Base-by-base conservation (phyloP, 2,888 invertebrate genomes). In the Megaustenia siamemsis region DNA sequence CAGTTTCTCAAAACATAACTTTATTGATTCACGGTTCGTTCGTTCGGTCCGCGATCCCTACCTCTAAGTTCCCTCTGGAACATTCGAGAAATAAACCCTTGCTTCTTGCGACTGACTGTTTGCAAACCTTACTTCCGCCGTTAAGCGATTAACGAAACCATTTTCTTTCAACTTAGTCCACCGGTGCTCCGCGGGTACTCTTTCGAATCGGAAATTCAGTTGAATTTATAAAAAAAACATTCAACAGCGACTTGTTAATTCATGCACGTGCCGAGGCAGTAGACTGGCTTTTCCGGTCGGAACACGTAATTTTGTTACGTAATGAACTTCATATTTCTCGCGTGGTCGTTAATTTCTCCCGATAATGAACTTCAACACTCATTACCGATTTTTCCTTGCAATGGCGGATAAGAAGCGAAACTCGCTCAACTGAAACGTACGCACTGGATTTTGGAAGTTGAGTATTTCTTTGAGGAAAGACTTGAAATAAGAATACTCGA, bases 121-220 rank as follows among this genome's bases (percentile, higher is more conserved):
- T 81, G 81, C 56, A 71, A 71, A 71, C 81, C 71, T 56, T 81
- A 71, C 81, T 81, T 81, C 81, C 81, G 81, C 35, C 53, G 38
- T 28, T 53, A 63, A 68, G 43, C 81, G 68, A 45, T 81, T 81
- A 56, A 60, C 8, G 66, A 63, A 45, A 49, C 63, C 18, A 21
- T 35, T 35, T 15, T n/a, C 77, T 63, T 77, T 77, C 56, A 43
- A n/a, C 43, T 15, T 21, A 43, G 1, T 2, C 38, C 60, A 15
- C 60, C 24, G 77, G 63, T 63, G 24, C 56, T 77, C 77, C 77
- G 43, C 77, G 77, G 77, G 77, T 77, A 77, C 40, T 28, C 40
- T 77, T n/a, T 60, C 40, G 63, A n/a, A 32, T 28, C 56, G 77
- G 77, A 77, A 60, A 43, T 77, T 63, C 77, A 15, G 63, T 38